Percentiles rank a stretch among this genome's conserved stretches.
Conservation (phyloP, 2,888 invertebrate species). For the Ophion slaviceki region DNA sequence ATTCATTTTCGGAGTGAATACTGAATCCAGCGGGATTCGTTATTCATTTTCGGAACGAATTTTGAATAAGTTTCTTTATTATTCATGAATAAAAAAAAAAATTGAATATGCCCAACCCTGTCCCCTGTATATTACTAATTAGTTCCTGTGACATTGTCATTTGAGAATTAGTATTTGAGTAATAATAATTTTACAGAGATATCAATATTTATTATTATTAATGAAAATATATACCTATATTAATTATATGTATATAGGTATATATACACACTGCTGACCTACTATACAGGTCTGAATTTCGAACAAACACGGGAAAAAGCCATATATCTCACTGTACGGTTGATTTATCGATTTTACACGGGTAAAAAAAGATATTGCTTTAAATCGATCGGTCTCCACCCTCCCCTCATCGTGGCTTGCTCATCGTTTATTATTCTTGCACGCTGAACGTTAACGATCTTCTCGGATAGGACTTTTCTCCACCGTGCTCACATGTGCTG, state of each 20-base stretch:
- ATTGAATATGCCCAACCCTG: no score
- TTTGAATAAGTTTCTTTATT: no score
- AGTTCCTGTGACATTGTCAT: no score
- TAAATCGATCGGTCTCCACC: conserved; percentile 27
- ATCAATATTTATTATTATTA: no score
- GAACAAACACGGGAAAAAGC: conserved; percentile 25
- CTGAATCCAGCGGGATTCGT: no score
- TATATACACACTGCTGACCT: conserved; percentile 18
- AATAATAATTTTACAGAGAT: no score
- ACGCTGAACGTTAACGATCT: conserved; percentile 41
- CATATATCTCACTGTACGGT: conserved; percentile 8
- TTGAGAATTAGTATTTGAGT: no score
- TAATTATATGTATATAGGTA: background rate
- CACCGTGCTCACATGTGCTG: background rate
- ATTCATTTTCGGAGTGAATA: no score
- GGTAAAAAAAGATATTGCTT: conserved; percentile 44
- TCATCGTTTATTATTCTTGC: conserved; percentile 48
- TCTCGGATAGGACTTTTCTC: background rate
- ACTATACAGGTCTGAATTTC: conserved; percentile 37
- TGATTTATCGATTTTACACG: conserved; percentile 61
- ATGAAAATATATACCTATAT: no score
- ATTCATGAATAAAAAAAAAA: no score
- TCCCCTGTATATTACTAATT: no score
- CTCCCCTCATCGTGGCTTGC: background rate
- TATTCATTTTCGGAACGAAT: no score